Conservation (phyloP, 2,113 vertebrate species). For the Toxotes chatareus region DNA sequence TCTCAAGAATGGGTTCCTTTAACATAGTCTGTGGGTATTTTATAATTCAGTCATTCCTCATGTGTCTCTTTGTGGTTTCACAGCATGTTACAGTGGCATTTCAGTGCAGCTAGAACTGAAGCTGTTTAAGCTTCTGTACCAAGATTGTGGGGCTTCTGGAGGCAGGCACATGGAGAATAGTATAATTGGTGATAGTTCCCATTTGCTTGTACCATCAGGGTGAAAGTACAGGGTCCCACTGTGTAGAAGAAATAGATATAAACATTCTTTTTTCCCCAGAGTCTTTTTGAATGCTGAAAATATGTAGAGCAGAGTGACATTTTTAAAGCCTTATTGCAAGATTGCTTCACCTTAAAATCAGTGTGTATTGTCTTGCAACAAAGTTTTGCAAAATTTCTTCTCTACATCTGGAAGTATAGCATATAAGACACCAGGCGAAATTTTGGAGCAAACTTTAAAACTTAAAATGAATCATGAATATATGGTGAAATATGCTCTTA, state of each 20-base stretch:
- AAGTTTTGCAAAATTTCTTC: no score
- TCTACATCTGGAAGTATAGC: no score
- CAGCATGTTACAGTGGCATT: constrained; percentile 9
- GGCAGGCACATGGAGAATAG: constrained; percentile 34
- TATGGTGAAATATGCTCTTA: background rate
- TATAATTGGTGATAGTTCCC: constrained; percentile 36
- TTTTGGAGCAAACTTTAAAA: constrained; percentile 1
- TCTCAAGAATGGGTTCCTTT: background rate
- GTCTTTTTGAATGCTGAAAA: constrained; percentile 30
- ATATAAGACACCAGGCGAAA: background rate
- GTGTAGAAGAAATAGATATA: constrained; percentile 27
- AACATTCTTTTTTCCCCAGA: constrained; percentile 5
- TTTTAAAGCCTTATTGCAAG: background rate
- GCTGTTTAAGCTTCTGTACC: constrained; percentile 17
- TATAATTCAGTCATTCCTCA: background rate
- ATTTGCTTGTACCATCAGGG: constrained; percentile 6
- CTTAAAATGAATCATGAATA: background rate
- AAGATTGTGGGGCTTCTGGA: constrained; percentile 11
- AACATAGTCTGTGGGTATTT: constrained; percentile 7
- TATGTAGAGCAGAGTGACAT: constrained; percentile 7
- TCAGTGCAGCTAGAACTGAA: background rate
- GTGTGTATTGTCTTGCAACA: background rate
- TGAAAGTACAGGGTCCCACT: constrained; percentile 1
- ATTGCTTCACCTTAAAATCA: background rate
- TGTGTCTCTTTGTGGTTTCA: constrained; percentile 9